Base-by-base conservation (phyloP, 2,113 vertebrate genomes). In the Scopus umbretta region DNA sequence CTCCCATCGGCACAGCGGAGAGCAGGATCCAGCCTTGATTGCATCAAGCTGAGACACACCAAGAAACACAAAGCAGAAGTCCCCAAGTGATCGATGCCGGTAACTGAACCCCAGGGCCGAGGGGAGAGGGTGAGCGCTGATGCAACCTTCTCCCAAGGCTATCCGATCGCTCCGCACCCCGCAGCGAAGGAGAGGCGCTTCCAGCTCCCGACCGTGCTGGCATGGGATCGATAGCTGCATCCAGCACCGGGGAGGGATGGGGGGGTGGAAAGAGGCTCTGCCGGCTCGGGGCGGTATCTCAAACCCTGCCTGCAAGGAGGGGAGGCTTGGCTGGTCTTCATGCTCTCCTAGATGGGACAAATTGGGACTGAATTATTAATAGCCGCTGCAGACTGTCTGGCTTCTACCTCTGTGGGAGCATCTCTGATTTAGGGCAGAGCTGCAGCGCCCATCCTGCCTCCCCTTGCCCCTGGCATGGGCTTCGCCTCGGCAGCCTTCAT, bases 321-420 rank as follows among this genome's bases (percentile, higher is more conserved):
- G 58, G 32, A 49, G 49, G 66, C 47, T 95, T 58, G 78, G 81
- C 88, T 15, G 71, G 67, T 72, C 92, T 84, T 25, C 27, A 1
- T 3, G 58, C 88, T 93, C 92, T 94, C 94, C 84, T 81, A 29
- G 87, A 94, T 82, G 90, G 96, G 95, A 96, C 96, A 96, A 96
- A 97, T 83, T 67, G 86, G 94, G 89, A 45, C 81, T 98, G 97
- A 97, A 98, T 98, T 98, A 98, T 98, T 98, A 94, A 98, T 96
- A 83, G 56, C 67, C 22, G 83, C 96, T 97, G 97, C 97, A 98
- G 97, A 97, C 92, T 94, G 96, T 94, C 93, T 96, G 96, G 15
- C 88, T 93, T 81, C 90, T 61, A 62, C 82, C 90, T 94, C 93
- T 92, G 92, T 45, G 38, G 87, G 71, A 95, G 88, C 70, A 88